Percentiles rank a stretch among this genome's conserved stretches.
Evolutionary conservation across 2,888 invertebrate species (phyloP).

Genomic region (Plebejus argus): DNA sequence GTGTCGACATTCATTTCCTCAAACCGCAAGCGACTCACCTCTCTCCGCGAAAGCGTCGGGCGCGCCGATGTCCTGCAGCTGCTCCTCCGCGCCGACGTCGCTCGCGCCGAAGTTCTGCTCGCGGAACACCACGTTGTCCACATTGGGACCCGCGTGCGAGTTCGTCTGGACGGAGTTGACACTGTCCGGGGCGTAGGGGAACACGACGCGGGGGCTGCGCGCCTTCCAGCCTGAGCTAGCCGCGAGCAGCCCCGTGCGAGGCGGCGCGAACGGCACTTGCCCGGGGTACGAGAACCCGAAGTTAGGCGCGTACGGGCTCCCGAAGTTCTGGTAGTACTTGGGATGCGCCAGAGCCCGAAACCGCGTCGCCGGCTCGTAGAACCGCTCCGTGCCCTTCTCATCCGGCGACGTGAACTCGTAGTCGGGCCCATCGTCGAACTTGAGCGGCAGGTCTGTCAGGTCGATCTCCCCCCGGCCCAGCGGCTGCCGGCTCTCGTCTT

Average conservation of each 20-base stretch:
- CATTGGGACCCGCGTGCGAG: constrained; percentile 64
- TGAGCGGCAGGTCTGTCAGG: constrained; percentile 65
- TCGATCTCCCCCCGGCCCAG: constrained; percentile 71
- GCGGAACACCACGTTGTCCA: constrained; percentile 78
- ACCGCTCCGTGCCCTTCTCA: constrained; percentile 56
- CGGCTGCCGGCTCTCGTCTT: constrained; percentile 62
- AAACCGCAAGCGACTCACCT: constrained; percentile 74
- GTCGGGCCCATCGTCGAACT: constrained; percentile 72
- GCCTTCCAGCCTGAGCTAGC: constrained; percentile 68
- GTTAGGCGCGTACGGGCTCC: constrained; percentile 64
- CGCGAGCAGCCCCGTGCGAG: constrained; percentile 60
- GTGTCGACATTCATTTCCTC: constrained; percentile 31
- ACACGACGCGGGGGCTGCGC: constrained; percentile 72
- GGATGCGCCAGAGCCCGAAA: constrained; percentile 53
- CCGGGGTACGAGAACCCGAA: constrained; percentile 59
- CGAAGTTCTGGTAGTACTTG: constrained; percentile 62
- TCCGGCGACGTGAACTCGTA: constrained; percentile 71
- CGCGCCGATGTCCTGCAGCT: constrained; percentile 83
- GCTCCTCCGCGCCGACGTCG: constrained; percentile 80
- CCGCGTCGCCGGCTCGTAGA: constrained; percentile 60
- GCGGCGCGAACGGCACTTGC: constrained; percentile 53
- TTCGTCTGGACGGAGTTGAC: constrained; percentile 69
- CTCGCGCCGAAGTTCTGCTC: constrained; percentile 82
- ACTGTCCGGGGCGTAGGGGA: constrained; percentile 69
- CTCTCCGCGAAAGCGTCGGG: constrained; percentile 82